Evolutionary conservation across 2,888 invertebrate genomes (phyloP).

Genomic region (Trilocha varians): DNA sequence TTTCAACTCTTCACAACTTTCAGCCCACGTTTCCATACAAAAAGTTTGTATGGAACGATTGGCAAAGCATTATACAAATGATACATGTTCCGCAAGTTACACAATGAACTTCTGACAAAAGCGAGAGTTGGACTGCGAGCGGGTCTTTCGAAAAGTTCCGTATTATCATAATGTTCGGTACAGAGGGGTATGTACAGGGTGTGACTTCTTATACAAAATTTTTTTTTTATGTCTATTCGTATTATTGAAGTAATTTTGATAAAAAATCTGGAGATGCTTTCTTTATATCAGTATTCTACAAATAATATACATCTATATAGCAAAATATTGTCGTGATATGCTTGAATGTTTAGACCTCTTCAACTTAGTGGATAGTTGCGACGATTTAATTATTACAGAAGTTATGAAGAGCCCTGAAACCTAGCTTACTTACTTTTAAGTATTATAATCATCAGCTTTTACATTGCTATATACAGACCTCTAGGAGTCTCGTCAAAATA

Average conservation of each 20-base stretch:
- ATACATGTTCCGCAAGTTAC: conserved; percentile 6
- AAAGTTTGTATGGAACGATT: not conserved
- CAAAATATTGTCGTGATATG: no score
- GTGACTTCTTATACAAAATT: conserved; percentile 23
- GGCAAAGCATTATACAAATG: not conserved
- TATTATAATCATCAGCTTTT: no score
- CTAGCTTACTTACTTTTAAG: no score
- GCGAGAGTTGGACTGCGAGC: conserved; percentile 25
- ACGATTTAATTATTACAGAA: no score
- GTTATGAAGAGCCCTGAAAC: no score
- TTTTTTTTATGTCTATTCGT: conserved; percentile 5
- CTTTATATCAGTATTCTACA: no score
- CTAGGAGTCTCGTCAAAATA: no score
- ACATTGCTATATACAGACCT: no score
- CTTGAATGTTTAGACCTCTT: no score
- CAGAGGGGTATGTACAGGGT: conserved; percentile 14
- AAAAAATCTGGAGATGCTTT: no score
- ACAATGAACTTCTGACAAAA: conserved; percentile 17
- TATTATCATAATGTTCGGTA: conserved; percentile 39
- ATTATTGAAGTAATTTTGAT: not conserved
- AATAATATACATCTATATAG: no score
- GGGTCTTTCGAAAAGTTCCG: conserved; percentile 37
- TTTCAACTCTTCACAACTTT: not conserved
- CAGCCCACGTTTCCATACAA: not conserved
- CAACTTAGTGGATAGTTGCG: no score